Percentiles rank a stretch among this genome's conserved stretches.
These are phyloP conservation scores for Callipepla californica DNA, from an alignment of 2,113 vertebrate genomes.

Conservation along the genomic window DNA sequence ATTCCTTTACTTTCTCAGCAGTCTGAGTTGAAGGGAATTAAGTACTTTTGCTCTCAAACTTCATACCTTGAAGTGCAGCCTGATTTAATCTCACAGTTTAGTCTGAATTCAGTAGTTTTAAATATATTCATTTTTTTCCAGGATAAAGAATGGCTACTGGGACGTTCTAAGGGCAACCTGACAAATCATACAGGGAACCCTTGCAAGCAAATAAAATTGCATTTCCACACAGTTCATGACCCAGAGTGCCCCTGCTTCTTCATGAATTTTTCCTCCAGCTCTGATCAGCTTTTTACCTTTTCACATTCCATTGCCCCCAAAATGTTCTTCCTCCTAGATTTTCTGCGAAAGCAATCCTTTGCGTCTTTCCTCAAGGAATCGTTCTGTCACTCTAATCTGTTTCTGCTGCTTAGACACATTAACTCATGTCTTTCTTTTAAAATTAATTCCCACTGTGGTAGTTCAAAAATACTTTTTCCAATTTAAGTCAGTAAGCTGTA, in stretches of 20 bases:
- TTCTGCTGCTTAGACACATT: background rate
- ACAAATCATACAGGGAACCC: background rate
- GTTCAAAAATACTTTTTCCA: background rate
- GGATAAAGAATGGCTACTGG: background rate
- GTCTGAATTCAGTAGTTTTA: background rate
- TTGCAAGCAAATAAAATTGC: background rate
- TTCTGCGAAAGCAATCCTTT: background rate
- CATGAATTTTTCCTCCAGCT: background rate
- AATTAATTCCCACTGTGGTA: background rate
- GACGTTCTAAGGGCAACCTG: background rate
- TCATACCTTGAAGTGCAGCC: background rate
- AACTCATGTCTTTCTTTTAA: conserved; percentile 12
- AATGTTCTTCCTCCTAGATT: background rate
- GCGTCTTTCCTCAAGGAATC: background rate
- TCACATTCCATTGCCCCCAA: background rate
- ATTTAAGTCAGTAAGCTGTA: background rate
- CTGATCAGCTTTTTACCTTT: background rate
- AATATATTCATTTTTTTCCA: background rate
- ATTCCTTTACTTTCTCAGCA: background rate
- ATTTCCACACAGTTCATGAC: background rate
- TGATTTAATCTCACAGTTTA: background rate
- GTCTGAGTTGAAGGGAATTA: background rate
- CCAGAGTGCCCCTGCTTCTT: background rate
- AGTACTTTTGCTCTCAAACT: background rate
- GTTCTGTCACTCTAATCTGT: background rate